A percentile compares a stretch with the other conserved stretches of the same genome.
These are phyloP conservation scores for Craseonycteris thonglongyai DNA, from an alignment of 2,113 vertebrate genomes.

Conservation along the genomic window DNA sequence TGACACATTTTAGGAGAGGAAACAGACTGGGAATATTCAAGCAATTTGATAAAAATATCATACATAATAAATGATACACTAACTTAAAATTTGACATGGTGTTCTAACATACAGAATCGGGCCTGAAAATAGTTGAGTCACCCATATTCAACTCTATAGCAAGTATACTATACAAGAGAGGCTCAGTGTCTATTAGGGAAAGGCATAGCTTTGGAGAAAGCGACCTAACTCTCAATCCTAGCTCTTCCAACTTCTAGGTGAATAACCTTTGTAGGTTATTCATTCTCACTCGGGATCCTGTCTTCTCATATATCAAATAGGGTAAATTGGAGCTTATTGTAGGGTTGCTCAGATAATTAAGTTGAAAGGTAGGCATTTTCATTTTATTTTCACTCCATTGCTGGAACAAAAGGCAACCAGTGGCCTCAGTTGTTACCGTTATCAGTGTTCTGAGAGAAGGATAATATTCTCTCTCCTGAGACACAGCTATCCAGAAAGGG, in stretches of 20 bases:
- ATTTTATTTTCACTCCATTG: neutral
- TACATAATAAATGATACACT: neutral
- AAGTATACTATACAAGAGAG: neutral
- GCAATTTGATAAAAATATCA: neutral
- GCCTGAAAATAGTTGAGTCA: neutral
- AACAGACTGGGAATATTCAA: neutral
- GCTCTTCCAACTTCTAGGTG: neutral
- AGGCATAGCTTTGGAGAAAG: neutral
- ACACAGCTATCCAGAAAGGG: neutral
- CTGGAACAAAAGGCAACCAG: neutral
- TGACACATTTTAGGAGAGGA: neutral
- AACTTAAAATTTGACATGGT: neutral
- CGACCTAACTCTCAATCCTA: neutral
- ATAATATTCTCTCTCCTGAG: neutral
- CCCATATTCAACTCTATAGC: neutral
- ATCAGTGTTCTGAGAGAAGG: neutral
- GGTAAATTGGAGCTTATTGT: neutral
- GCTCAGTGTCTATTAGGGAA: accelerated
- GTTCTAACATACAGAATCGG: neutral
- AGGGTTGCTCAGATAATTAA: neutral
- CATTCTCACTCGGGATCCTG: neutral
- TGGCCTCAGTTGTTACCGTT: neutral
- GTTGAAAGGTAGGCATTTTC: neutral
- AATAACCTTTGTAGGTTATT: neutral
- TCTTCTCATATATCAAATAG: neutral